A percentile compares a stretch with the other conserved stretches of the same genome.
These are phyloP conservation scores for Eupeodes corollae DNA, from an alignment of 1,140 invertebrate genomes.

Conservation along the genomic window DNA sequence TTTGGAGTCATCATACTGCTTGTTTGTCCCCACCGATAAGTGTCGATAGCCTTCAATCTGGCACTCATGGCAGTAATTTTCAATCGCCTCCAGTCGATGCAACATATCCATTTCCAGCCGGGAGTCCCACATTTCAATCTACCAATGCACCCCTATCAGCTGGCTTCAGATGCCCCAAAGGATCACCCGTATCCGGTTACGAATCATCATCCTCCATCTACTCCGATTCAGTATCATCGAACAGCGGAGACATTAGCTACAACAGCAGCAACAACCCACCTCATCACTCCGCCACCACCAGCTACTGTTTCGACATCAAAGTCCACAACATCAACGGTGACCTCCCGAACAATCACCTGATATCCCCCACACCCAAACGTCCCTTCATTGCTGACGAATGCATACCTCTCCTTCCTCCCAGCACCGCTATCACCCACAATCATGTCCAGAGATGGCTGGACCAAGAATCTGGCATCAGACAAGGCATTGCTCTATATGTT, in stretches of 20 bases:
- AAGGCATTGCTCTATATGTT: no score
- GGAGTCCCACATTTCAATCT: slow-evolving; percentile 1
- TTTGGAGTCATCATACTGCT: slow-evolving; percentile 23
- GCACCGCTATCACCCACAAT: no score
- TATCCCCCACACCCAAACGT: no score
- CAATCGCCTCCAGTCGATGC: slow-evolving; percentile 1
- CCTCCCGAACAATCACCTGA: neutral
- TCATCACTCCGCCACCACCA: slow-evolving; percentile 1
- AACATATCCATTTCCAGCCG: neutral
- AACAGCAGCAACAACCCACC: slow-evolving; percentile 6
- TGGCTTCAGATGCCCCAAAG: slow-evolving; percentile 29
- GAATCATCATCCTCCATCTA: slow-evolving; percentile 36
- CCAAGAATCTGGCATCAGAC: no score
- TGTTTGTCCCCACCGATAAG: slow-evolving; percentile 13
- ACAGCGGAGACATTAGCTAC: slow-evolving; percentile 8
- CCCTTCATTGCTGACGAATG: no score
- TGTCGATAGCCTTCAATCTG: slow-evolving; percentile 6
- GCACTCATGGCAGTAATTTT: slow-evolving; percentile 4
- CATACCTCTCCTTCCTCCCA: no score
- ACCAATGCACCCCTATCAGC: slow-evolving; percentile 19
- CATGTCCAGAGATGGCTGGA: no score
- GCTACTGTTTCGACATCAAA: slow-evolving; percentile 42
- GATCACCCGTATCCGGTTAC: slow-evolving; percentile 33
- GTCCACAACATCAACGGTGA: slow-evolving; percentile 42
- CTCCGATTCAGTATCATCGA: slow-evolving; percentile 22